Conservation (phyloP, 1,140 invertebrate species). For the Habropoda laboriosa region DNA sequence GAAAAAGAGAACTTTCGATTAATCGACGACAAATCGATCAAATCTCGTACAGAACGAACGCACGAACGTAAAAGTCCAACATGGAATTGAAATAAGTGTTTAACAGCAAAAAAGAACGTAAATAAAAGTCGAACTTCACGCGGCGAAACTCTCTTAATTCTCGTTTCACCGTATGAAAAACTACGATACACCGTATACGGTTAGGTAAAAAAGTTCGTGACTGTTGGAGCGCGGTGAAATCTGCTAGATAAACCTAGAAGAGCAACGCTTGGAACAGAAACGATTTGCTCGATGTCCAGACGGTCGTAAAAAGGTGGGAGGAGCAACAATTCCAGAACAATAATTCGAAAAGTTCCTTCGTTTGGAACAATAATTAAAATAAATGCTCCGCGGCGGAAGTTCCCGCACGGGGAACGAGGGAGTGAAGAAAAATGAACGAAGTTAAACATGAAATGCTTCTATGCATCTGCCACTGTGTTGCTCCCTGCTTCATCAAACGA, state of each 20-base stretch:
- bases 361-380: slow-evolving; percentile 53
- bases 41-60: not conserved
- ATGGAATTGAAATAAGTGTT: not conserved
- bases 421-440: slow-evolving; percentile 51
- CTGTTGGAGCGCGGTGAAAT: not conserved
- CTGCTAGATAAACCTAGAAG: slow-evolving; percentile 7
- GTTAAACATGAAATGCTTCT: slow-evolving; percentile 43
- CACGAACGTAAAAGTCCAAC: not conserved
- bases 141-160: slow-evolving; percentile 5
- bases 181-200: not conserved
- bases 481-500: slow-evolving; percentile 54
- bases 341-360: slow-evolving; percentile 49
- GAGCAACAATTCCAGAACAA: slow-evolving; percentile 25
- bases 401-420: not conserved
- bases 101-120: not conserved
- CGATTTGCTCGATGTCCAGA: slow-evolving; percentile 15
- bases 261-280: slow-evolving; percentile 26
- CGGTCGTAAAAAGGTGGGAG: not conserved
- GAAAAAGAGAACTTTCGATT: no score
- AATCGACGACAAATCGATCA: no score
- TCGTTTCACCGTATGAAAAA: slow-evolving; percentile 1
- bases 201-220: not conserved
- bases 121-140: not conserved
- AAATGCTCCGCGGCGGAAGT: slow-evolving; percentile 32
- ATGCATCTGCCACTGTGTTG: slow-evolving; percentile 44